phyloP scores from a whole-genome alignment of 2,888 invertebrate species.

The Morpho achilles region DNA sequence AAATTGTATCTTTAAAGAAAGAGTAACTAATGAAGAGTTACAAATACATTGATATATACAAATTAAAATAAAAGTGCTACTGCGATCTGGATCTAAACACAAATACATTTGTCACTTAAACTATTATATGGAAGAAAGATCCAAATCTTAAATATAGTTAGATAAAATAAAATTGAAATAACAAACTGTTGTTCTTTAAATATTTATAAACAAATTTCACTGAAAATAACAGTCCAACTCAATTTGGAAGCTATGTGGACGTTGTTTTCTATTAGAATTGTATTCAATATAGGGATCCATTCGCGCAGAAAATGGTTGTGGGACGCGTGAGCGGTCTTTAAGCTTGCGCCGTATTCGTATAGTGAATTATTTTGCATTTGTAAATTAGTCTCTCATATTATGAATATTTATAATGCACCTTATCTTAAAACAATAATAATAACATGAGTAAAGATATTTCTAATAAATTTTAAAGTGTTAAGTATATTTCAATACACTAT shows the following conservation, averaged over 20 bases:
- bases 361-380: slow-evolving; percentile 25
- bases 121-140: neutral
- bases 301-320: slow-evolving; percentile 67
- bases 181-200: neutral
- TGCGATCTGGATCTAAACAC: no score
- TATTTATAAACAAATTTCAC: neutral
- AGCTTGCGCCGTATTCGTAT: slow-evolving; percentile 21
- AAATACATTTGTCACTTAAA: neutral
- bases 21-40: no score
- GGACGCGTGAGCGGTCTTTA: slow-evolving; percentile 48
- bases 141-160: neutral
- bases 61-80: no score
- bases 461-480: no score
- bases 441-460: no score
- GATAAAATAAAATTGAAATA: neutral
- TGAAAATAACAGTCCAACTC: neutral
- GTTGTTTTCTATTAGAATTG: slow-evolving; percentile 54
- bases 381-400: slow-evolving; percentile 6
- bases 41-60: no score
- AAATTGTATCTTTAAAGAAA: no score
- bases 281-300: slow-evolving; percentile 64
- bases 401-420: neutral
- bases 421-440: no score
- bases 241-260: slow-evolving; percentile 32
- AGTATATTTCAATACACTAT: no score